phyloP scores from a whole-genome alignment of 2,888 invertebrate genomes.

The Acanthoscelides obtectus region DNA sequence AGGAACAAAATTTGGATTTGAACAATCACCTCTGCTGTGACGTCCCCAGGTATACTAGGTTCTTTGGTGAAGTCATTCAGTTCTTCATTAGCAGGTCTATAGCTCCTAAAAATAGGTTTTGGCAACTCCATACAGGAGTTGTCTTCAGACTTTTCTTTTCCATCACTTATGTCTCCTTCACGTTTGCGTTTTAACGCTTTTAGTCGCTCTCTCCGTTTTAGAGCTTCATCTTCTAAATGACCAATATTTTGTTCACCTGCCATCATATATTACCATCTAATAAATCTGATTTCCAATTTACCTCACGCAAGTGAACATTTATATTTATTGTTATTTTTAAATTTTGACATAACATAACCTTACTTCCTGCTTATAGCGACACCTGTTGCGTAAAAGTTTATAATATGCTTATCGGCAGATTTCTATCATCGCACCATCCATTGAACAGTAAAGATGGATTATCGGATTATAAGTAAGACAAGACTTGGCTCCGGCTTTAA shows the following conservation, averaged over 20 bases:
- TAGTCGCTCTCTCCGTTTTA: slow-evolving; percentile 76
- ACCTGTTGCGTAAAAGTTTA: no score
- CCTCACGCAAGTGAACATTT: no score
- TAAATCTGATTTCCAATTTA: no score
- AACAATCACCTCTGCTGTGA: slow-evolving; percentile 68
- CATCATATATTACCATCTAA: no score
- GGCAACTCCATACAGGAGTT: slow-evolving; percentile 29
- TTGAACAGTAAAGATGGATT: no score
- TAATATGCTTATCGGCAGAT: no score
- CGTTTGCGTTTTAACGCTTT: slow-evolving; percentile 67
- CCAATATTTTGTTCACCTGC: slow-evolving; percentile 10
- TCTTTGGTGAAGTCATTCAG: slow-evolving; percentile 65
- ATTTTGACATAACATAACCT: no score
- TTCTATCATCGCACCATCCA: no score
- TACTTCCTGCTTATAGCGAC: no score
- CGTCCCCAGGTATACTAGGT: slow-evolving; percentile 69
- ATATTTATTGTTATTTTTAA: no score
- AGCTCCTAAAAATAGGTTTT: slow-evolving; percentile 89
- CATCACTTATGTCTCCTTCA: slow-evolving; percentile 32
- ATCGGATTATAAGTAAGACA: no score
- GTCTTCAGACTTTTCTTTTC: slow-evolving; percentile 11
- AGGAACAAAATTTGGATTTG: slow-evolving; percentile 5
- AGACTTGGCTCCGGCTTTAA: no score
- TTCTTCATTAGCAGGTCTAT: slow-evolving; percentile 78
- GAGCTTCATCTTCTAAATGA: slow-evolving; percentile 74